Evolutionary conservation across 2,888 invertebrate genomes (phyloP).

Genomic region (Neoaliturus tenellus): DNA sequence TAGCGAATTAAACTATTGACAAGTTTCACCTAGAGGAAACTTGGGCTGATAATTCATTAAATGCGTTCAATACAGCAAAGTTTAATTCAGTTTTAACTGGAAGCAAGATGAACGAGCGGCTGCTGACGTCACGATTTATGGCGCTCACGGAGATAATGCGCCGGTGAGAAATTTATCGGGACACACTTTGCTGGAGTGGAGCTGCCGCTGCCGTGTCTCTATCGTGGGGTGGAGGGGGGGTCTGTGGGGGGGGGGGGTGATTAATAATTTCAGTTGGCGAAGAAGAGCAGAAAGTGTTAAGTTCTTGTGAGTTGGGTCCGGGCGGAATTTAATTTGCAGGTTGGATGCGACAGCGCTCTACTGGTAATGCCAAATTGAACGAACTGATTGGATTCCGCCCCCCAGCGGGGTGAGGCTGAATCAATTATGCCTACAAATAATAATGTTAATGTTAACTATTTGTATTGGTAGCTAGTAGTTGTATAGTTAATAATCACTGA

Average conservation of each 20-base stretch:
- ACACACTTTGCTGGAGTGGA: not conserved
- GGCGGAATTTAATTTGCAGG: slow-evolving; percentile 40
- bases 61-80: slow-evolving; percentile 38
- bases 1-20: slow-evolving; percentile 15
- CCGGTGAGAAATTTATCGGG: slow-evolving; percentile 14
- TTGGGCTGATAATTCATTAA: slow-evolving; percentile 35
- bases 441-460: too few relatives aligned
- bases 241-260: slow-evolving; percentile 25
- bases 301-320: slow-evolving; percentile 23
- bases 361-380: not conserved
- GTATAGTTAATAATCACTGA: too few relatives aligned
- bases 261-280: slow-evolving; percentile 42
- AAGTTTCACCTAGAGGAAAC: slow-evolving; percentile 34
- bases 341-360: not conserved
- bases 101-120: slow-evolving; percentile 6
- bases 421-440: too few relatives aligned
- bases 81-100: slow-evolving; percentile 47
- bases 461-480: too few relatives aligned
- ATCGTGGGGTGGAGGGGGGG: slow-evolving; percentile 9
- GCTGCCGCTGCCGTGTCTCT: not conserved
- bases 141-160: slow-evolving; percentile 19
- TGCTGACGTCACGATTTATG: slow-evolving; percentile 43
- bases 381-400: too few relatives aligned
- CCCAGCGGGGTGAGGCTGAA: too few relatives aligned
- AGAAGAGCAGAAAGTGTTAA: not conserved